Conservation (phyloP, 2,888 invertebrate genomes). For the Clistopyga incitator region DNA sequence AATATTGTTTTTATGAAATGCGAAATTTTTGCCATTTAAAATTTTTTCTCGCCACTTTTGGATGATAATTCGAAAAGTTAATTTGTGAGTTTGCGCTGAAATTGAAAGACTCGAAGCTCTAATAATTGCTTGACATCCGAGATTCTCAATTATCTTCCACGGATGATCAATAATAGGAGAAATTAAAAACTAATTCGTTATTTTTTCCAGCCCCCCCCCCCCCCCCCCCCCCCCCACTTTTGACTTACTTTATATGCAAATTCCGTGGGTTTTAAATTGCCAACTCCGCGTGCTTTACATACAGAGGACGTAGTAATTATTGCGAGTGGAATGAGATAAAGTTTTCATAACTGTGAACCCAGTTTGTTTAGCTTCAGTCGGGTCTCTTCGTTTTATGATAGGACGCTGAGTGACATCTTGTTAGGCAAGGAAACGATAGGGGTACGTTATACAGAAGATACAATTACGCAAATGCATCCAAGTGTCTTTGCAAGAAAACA, state of each 20-base stretch:
- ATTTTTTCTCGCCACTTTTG: not conserved
- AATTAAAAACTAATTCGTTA: not conserved
- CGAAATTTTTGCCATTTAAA: too few species aligned
- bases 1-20: too few species aligned
- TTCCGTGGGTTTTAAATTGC: not conserved
- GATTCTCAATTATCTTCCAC: constrained; percentile 1
- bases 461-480: not conserved
- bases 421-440: not conserved
- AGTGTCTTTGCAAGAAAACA: too few species aligned
- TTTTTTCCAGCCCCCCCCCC: not conserved
- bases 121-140: not conserved
- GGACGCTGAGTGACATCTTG: constrained; percentile 4
- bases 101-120: not conserved
- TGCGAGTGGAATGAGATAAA: not conserved
- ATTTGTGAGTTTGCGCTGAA: not conserved
- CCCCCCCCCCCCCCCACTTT: not conserved
- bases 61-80: not conserved
- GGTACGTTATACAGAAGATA: not conserved
- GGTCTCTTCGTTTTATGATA: not conserved
- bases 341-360: not conserved
- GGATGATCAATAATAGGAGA: not conserved
- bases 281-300: not conserved
- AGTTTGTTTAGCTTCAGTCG: not conserved
- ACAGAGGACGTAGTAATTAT: constrained; percentile 13
- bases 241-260: not conserved